phyloP scores from a whole-genome alignment of 2,113 vertebrate species.

The Mola mola region DNA sequence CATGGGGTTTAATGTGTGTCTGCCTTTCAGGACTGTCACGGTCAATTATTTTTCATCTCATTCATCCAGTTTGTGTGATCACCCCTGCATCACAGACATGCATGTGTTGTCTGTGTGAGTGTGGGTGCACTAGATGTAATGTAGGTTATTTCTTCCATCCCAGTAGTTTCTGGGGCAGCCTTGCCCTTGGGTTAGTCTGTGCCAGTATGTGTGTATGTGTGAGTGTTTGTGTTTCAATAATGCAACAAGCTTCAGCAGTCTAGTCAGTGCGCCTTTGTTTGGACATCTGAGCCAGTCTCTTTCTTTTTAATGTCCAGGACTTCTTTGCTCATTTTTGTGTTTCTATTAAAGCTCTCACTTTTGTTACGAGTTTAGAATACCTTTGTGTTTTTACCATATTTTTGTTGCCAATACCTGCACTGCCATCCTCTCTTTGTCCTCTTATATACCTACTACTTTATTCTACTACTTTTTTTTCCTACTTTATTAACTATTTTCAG shows the following conservation, averaged over 20 bases:
- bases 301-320: neutral
- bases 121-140: conserved; percentile 55
- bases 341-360: no score
- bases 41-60: conserved; percentile 28
- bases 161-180: conserved; percentile 76
- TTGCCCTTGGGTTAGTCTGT: conserved; percentile 48
- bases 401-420: no score
- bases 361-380: no score
- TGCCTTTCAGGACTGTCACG: conserved; percentile 6
- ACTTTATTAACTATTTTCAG: no score
- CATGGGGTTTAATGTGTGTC: neutral
- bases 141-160: conserved; percentile 80
- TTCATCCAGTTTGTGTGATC: conserved; percentile 17
- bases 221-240: conserved; percentile 64
- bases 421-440: no score
- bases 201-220: conserved; percentile 11
- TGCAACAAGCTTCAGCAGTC: conserved; percentile 53
- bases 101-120: conserved; percentile 13
- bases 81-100: no score
- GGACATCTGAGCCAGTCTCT: conserved; percentile 2
- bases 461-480: no score
- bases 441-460: no score
- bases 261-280: conserved; percentile 17
- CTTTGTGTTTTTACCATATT: no score
- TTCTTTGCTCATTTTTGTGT: no score